Evolutionary conservation across 2,113 vertebrate genomes (phyloP).

Genomic region (Calyptommatus sinebrachiatus): DNA sequence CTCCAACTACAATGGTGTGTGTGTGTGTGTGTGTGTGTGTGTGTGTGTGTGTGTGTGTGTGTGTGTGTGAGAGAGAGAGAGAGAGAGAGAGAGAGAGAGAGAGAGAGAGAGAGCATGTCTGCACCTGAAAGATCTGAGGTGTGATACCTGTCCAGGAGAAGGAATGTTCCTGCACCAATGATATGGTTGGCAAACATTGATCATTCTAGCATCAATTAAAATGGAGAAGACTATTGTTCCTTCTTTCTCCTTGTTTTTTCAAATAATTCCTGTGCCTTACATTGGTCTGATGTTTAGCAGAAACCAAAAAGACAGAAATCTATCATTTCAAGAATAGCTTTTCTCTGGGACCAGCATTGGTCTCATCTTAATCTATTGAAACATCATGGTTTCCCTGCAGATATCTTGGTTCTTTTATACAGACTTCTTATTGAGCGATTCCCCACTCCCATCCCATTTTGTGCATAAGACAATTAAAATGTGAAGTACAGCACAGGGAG

Average conservation of each 20-base stretch:
- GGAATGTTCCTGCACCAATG: no score
- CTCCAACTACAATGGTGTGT: no score
- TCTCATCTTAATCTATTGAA: constrained; percentile 54
- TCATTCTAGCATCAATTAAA: no score
- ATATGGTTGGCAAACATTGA: no score
- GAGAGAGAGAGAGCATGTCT: no score
- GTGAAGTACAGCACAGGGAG: constrained; percentile 54
- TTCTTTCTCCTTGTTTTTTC: constrained; percentile 11
- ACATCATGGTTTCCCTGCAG: constrained; percentile 27
- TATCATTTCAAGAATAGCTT: constrained; percentile 31
- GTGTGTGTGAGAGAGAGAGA: no score
- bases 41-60: no score
- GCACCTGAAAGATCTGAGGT: no score
- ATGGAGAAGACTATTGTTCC: background rate
- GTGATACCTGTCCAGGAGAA: no score
- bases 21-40: no score
- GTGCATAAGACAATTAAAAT: constrained; percentile 24
- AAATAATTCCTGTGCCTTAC: constrained; percentile 30
- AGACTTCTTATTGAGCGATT: constrained; percentile 43
- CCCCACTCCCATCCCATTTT: constrained; percentile 18
- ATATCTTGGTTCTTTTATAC: constrained; percentile 46
- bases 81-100: no score
- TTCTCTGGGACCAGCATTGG: constrained; percentile 32
- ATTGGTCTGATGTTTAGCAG: constrained; percentile 18
- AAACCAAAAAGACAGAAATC: constrained; percentile 26